Percentiles rank a stretch among this genome's conserved stretches.
These are phyloP conservation scores for Adelges cooleyi DNA, from an alignment of 1,140 invertebrate genomes.

Conservation along the genomic window DNA sequence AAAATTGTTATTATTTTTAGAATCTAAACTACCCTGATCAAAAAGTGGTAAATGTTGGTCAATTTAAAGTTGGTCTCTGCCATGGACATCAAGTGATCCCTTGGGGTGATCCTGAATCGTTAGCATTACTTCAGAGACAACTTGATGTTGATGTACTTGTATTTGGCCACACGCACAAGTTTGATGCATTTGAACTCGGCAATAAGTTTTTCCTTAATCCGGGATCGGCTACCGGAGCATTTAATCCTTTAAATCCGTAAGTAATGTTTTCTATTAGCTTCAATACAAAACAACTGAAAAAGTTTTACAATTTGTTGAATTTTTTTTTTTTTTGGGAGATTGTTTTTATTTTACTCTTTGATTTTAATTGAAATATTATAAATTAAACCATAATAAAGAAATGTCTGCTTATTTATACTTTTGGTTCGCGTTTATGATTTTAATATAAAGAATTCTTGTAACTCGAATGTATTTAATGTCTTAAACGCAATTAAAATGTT, in stretches of 20 bases:
- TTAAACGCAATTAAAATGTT: too few relatives aligned
- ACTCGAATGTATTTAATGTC: too few relatives aligned
- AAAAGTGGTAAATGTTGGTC: conserved; percentile 96
- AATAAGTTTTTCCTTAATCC: conserved; percentile 99
- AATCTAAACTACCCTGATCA: conserved; percentile 94
- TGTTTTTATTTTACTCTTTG: too few relatives aligned
- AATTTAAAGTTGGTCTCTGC: conserved; percentile 93
- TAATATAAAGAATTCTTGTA: too few relatives aligned
- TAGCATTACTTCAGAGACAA: conserved; percentile 89
- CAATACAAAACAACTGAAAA: neutral
- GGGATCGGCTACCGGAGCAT: conserved; percentile 96
- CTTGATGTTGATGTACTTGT: conserved; percentile 98
- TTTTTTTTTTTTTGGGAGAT: neutral
- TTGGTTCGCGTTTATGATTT: too few relatives aligned
- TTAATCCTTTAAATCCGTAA: conserved; percentile 82
- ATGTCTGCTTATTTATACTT: too few relatives aligned
- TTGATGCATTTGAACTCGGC: conserved; percentile 97
- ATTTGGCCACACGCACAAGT: conserved; percentile 96
- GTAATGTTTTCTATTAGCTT: too few relatives aligned
- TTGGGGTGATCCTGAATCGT: conserved; percentile 88
- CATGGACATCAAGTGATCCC: conserved; percentile 97
- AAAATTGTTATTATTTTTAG: conserved; percentile 41
- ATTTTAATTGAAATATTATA: too few relatives aligned
- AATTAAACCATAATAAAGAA: too few relatives aligned
- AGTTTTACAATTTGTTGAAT: neutral